Evolutionary conservation across 1,140 invertebrate species (phyloP).

Genomic region (Drosophila saltans): DNA sequence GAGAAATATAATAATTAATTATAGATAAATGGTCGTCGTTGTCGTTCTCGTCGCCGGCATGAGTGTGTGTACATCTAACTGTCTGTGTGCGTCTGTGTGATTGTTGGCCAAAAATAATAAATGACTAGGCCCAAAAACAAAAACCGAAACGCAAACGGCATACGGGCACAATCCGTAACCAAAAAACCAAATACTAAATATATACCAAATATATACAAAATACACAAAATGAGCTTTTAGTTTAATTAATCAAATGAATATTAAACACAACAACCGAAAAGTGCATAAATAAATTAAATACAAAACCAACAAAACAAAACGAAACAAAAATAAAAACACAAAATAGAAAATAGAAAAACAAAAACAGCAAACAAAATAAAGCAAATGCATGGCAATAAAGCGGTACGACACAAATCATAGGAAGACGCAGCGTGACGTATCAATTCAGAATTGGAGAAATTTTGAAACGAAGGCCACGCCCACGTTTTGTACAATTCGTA

Average conservation of each 20-base stretch:
- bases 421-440: conserved; percentile 10
- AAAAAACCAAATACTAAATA: conserved; percentile 10
- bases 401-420: conserved; percentile 11
- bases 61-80: not conserved
- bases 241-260: conserved; percentile 77
- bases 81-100: not conserved
- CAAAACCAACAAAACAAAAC: not conserved
- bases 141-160: conserved; percentile 1
- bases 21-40: conserved; percentile 75
- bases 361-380: conserved; percentile 18
- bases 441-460: not conserved
- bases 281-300: conserved; percentile 40
- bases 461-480: conserved; percentile 13
- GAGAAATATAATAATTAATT: conserved; percentile 61
- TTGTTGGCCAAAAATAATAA: conserved; percentile 54
- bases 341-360: conserved; percentile 15
- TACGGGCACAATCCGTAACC: not conserved
- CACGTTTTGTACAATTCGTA: conserved; percentile 6
- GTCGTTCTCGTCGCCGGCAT: conserved; percentile 14
- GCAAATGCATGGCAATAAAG: conserved; percentile 60
- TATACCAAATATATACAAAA: conserved; percentile 1
- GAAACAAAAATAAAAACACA: not conserved
- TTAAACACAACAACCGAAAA: conserved; percentile 45
- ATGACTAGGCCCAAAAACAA: conserved; percentile 59
- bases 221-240: conserved; percentile 76